Base-by-base conservation (phyloP, 2,113 vertebrate genomes). In the Protobothrops flavoviridis region DNA sequence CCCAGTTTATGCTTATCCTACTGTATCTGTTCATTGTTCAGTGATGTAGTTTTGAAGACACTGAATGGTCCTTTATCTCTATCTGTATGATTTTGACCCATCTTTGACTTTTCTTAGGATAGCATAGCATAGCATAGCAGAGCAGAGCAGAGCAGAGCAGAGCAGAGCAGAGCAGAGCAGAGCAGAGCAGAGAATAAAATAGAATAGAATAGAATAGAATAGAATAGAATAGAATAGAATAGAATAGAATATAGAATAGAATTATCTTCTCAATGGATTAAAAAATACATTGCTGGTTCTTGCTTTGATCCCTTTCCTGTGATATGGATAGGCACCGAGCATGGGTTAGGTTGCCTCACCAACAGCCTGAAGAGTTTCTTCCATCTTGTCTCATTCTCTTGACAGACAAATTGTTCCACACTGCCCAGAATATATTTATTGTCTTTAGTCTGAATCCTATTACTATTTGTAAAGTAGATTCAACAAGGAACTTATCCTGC, bases 131-230 rank as follows among this genome's bases (percentile, higher is more conserved):
- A 48, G 45, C 0, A 87, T 43, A 43, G 43, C 3, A 87, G 3
- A 43, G 48, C 6, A 48, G 8, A 8, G 48, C 1, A 48, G 1
- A 8, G 48, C 1, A 48, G 1, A 48, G 48, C 0, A 50, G 9
- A 50, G 48, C 1, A 50, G 6, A 48, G 45, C 0, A 50, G 9
- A 50, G 48, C 0, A 50, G 9, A 50, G 48, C 1, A 50, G 6
- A 48, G 45, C 0, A 87, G 3, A 43, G 43, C 3, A 87, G 3
- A 43, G 48, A 7, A 48, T 48, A 8, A 7, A 1, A 48, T 7
- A 8, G 48, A 1, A 48, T 7, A 8, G 48, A 8, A 48, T 48
- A 7, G 48, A 1, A 48, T 48, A 48, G 48, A 9, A 50, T 9
- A 50, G 48, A 50, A 50, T 9, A 50, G 48, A 50, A 50, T 9